A percentile compares a stretch with the other conserved stretches of the same genome.
Evolutionary conservation across 37 sponge, comb jelly and placozoan genomes (phyloP).

Genomic region (Hormiphora californensis): DNA sequence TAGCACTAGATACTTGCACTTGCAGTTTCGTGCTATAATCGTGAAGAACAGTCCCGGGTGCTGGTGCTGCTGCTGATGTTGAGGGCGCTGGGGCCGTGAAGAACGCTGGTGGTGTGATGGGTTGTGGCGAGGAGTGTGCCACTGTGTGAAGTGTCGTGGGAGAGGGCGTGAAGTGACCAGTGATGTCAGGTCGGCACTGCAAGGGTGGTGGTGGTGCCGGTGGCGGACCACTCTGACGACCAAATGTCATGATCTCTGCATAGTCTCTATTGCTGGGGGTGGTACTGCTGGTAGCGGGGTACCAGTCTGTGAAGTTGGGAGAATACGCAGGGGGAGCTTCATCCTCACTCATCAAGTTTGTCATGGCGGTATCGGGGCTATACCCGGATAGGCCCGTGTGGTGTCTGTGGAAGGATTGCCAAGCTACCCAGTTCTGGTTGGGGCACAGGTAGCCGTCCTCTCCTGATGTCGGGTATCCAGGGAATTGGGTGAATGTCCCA

Average conservation of each 20-base stretch:
- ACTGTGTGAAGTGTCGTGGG: too few species aligned
- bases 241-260: conserved; percentile 50
- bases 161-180: too few species aligned
- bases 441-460: conserved; percentile 32
- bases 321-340: conserved; percentile 43
- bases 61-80: neutral
- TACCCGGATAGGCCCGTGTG: conserved; percentile 10
- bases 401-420: conserved; percentile 39
- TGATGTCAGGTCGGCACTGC: too few species aligned
- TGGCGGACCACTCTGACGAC: too few species aligned
- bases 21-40: conserved; percentile 49
- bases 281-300: neutral
- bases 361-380: conserved; percentile 35
- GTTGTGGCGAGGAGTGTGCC: neutral
- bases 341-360: conserved; percentile 13
- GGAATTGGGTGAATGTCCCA: conserved; percentile 26
- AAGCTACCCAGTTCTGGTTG: neutral
- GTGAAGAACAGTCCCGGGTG: neutral
- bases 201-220: conserved; percentile 23
- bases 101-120: neutral
- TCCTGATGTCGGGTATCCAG: neutral
- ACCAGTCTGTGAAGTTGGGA: neutral
- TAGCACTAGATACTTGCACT: conserved; percentile 44
- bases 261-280: conserved; percentile 6
- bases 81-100: neutral